phyloP scores from a whole-genome alignment of 2,888 invertebrate species.

The Criorhina ranunculi region DNA sequence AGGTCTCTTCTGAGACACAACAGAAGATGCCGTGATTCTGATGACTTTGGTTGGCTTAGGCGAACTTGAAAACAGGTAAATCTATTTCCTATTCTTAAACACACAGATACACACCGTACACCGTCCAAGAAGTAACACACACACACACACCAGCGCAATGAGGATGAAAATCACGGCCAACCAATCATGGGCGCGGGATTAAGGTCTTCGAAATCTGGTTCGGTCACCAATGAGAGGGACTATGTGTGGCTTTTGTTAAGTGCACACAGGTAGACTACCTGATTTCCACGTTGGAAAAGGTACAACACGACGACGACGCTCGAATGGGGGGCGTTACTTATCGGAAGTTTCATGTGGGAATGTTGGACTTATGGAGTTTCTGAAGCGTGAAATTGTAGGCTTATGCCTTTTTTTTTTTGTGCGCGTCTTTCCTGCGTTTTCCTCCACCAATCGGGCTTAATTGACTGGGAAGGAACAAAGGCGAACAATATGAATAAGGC shows the following conservation, averaged over 20 bases:
- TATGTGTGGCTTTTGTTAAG: conserved; percentile 66
- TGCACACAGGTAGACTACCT: conserved; percentile 35
- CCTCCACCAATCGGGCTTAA: conserved; percentile 52
- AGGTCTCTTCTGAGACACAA: conserved; percentile 17
- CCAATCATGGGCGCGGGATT: conserved; percentile 70
- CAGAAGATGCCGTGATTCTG: conserved; percentile 33
- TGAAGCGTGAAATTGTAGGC: conserved; percentile 63
- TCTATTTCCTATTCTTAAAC: conserved; percentile 72
- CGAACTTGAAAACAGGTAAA: conserved; percentile 66
- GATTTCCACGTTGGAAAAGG: conserved; percentile 45
- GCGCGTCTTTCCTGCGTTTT: conserved; percentile 5
- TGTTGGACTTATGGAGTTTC: conserved; percentile 67
- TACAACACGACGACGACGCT: conserved; percentile 55
- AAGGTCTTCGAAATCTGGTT: conserved; percentile 74
- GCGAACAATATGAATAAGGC: conserved; percentile 29
- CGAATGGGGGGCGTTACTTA: conserved; percentile 69
- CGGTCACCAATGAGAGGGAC: conserved; percentile 75
- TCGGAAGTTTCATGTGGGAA: conserved; percentile 59
- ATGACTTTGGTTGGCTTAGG: conserved; percentile 62
- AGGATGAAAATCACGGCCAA: conserved; percentile 73
- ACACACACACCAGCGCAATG: conserved; percentile 11
- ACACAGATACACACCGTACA: not conserved
- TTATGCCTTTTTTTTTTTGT: conserved; percentile 16
- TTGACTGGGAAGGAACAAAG: conserved; percentile 16
- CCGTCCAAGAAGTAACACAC: not conserved